These are phyloP conservation scores for Sogatella furcifera DNA, from an alignment of 1,140 invertebrate species.

Conservation along the genomic window DNA sequence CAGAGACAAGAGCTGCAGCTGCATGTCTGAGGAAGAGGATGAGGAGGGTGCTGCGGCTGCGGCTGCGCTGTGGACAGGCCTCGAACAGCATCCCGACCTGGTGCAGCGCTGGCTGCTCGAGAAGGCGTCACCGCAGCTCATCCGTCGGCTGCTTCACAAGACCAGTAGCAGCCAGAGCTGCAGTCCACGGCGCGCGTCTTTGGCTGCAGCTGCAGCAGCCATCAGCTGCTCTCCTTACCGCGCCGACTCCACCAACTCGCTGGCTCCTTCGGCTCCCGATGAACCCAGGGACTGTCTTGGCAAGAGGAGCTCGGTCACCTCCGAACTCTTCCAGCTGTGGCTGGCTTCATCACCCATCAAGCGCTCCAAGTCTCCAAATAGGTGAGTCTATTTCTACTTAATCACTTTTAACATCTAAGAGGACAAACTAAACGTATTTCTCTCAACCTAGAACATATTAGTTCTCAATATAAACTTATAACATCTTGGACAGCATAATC, in stretches of 20 bases:
- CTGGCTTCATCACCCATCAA: constrained; percentile 54
- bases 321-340: constrained; percentile 75
- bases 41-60: background rate
- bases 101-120: constrained; percentile 23
- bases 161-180: no score
- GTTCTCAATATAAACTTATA: no score
- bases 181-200: background rate
- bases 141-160: constrained; percentile 9
- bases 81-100: constrained; percentile 17
- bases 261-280: background rate
- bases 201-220: background rate
- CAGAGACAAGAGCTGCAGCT: no score
- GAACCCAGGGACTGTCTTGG: background rate
- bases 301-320: constrained; percentile 62
- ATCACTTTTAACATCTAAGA: no score
- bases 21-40: background rate
- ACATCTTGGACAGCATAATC: no score
- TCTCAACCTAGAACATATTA: no score
- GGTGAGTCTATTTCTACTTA: constrained; percentile 36
- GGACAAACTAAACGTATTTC: no score
- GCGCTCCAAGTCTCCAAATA: constrained; percentile 40
- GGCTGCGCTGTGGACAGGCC: constrained; percentile 14
- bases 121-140: constrained; percentile 16
- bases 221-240: constrained; percentile 1
- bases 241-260: constrained; percentile 5